Evolutionary conservation across 2,113 vertebrate genomes (phyloP).

Genomic region (Microcebus tavaratra): DNA sequence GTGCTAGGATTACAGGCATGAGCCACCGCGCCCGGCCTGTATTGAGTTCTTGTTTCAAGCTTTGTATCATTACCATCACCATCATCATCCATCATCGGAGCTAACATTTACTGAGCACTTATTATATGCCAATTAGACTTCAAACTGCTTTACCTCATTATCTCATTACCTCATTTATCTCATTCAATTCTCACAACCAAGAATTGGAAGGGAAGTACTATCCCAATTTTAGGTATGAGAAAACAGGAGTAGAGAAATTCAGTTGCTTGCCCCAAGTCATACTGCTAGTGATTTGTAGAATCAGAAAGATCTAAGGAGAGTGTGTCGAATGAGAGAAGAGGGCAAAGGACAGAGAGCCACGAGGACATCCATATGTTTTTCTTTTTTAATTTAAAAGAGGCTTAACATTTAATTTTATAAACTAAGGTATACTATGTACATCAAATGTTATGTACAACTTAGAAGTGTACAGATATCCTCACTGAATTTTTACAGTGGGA

Average conservation of each 20-base stretch:
- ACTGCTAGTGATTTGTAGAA: neutral
- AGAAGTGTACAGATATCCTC: neutral
- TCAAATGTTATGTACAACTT: neutral
- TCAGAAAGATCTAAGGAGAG: neutral
- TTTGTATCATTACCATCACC: neutral
- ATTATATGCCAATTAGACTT: neutral
- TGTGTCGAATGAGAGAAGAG: constrained; percentile 5
- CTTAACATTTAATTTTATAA: neutral
- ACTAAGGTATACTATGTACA: neutral
- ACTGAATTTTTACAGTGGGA: neutral
- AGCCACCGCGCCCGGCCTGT: too few species aligned
- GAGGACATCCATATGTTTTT: neutral
- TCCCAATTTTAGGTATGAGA: neutral
- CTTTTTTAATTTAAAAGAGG: neutral
- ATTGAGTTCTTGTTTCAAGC: neutral
- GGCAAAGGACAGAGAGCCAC: neutral
- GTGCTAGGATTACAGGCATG: too few species aligned
- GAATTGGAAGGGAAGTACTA: neutral
- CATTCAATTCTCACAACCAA: neutral
- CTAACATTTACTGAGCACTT: neutral
- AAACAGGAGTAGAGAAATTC: constrained; percentile 19
- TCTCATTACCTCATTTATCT: neutral
- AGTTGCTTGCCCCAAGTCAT: neutral
- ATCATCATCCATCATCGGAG: neutral
- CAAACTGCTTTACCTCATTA: neutral